Conservation (phyloP, 1,140 invertebrate species). For the Matsumurasca onukii region DNA sequence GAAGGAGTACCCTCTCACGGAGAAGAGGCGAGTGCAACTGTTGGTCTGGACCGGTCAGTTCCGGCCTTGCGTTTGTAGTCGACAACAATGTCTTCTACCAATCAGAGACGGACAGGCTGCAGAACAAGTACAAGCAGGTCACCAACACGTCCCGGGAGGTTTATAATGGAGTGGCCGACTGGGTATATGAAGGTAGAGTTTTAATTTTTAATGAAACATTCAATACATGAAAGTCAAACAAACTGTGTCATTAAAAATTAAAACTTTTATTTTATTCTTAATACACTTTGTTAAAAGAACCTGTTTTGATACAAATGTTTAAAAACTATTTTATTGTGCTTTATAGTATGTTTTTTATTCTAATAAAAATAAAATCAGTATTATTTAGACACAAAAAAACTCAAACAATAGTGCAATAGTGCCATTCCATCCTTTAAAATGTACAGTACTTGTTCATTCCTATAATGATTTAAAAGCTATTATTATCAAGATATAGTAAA, state of each 20-base stretch:
- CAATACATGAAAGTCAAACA: no score
- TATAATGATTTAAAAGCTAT: no score
- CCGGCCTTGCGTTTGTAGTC: slow-evolving; percentile 21
- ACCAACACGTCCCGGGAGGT: slow-evolving; percentile 58
- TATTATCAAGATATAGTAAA: no score
- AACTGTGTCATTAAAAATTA: background rate
- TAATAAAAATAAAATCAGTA: no score
- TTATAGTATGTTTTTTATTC: no score
- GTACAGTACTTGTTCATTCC: no score
- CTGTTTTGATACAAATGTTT: no score
- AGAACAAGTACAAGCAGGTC: slow-evolving; percentile 45
- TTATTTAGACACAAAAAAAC: no score
- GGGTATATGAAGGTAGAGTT: slow-evolving; percentile 74
- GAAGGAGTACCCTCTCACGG: slow-evolving; percentile 12
- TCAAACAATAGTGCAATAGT: no score
- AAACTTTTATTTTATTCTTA: background rate
- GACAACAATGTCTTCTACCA: slow-evolving; percentile 80
- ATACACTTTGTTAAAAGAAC: no score
- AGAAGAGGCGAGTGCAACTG: slow-evolving; percentile 14
- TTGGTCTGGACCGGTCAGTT: slow-evolving; percentile 23
- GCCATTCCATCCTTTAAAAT: no score
- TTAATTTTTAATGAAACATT: slow-evolving; percentile 37
- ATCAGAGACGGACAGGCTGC: slow-evolving; percentile 48
- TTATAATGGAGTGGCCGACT: slow-evolving; percentile 77
- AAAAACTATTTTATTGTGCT: no score